Evolutionary conservation across 2,888 invertebrate genomes (phyloP).

Genomic region (Eristalis arbustorum): DNA sequence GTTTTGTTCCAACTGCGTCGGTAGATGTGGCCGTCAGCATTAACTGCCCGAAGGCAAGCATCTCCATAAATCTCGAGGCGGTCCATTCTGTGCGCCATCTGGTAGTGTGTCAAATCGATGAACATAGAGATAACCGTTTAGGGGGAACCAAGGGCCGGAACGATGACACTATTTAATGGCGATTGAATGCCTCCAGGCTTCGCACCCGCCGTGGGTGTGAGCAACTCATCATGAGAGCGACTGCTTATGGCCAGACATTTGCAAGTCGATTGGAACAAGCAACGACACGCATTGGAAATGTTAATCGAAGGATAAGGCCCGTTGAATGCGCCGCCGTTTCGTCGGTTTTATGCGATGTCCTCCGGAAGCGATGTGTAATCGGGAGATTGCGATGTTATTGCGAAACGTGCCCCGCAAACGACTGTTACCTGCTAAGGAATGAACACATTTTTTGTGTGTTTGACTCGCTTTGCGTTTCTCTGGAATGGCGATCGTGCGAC

Average conservation of each 20-base stretch:
- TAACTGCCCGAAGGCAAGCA: not conserved
- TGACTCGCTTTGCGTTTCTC: not conserved
- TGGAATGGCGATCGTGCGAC: not conserved
- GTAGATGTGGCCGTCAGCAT: conserved; percentile 3
- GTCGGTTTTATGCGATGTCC: not conserved
- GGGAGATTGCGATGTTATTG: not conserved
- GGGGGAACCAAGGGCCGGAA: not conserved
- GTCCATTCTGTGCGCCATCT: not conserved
- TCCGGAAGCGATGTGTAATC: not conserved
- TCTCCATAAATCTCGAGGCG: conserved; percentile 4
- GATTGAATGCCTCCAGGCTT: not conserved
- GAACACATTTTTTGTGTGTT: too few relatives aligned
- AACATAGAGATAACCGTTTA: not conserved
- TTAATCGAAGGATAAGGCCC: conserved; percentile 10
- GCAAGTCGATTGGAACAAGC: not conserved
- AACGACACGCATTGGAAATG: conserved; percentile 1
- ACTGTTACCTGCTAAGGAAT: not conserved
- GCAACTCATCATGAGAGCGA: not conserved
- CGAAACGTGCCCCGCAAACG: not conserved
- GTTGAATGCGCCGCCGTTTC: not conserved
- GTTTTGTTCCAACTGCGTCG: conserved; percentile 5
- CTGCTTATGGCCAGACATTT: not conserved
- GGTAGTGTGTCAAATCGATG: conserved; percentile 8
- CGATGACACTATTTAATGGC: conserved; percentile 9
- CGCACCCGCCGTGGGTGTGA: not conserved